Base-by-base conservation (phyloP, 2,113 vertebrate species). In the Psilopogon haemacephalus region DNA sequence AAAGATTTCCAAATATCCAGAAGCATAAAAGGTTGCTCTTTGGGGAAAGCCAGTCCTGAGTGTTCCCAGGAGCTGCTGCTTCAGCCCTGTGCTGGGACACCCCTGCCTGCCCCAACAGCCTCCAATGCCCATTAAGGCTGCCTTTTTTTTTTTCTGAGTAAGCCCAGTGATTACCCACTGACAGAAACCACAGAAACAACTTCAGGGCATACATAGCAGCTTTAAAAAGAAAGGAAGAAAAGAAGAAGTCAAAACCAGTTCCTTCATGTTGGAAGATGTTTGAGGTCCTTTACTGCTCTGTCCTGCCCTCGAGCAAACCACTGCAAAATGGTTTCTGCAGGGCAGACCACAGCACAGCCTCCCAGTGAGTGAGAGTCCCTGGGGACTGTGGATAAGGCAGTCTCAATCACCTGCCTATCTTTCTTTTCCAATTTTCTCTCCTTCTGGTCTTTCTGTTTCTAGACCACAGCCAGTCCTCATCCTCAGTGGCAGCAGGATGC, bases 241-340 rank as follows among this genome's bases (percentile, higher is more conserved):
- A 30, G 6, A 11, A 35, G 8, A 35, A 11, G 5, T 1, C 33
- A 69, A 42, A 68, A 5, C 2, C 26, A 38, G 32, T 63, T 74
- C 32, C 30, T 21, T 32, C 11, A 32, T 42, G 38, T 19, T 3
- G 10, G 15, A 67, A 24, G 58, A 40, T 46, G 9, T n/a, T 28
- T 1, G 1, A 44, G 50, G 42, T 44, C 48, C 32, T n/a, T 67
- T 65, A 21, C 18, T 0, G 1, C 3, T 7, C 5, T 0, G 0
- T 68, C 46, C 44, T 73, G 62, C 52, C 26, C 59, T 74, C 6
- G 3, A 64, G 60, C 44, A 84, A 77, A 54, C 44, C 84, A 8
- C n/a, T 4, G 0, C 5, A 6, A 73, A 54, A 35, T 13, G 2
- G 20, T 30, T 38, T 70, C 90, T 56, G 28, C 0, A 0, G 59